Base-by-base conservation (phyloP, 2,113 vertebrate species). In the Entosphenus tridentatus region DNA sequence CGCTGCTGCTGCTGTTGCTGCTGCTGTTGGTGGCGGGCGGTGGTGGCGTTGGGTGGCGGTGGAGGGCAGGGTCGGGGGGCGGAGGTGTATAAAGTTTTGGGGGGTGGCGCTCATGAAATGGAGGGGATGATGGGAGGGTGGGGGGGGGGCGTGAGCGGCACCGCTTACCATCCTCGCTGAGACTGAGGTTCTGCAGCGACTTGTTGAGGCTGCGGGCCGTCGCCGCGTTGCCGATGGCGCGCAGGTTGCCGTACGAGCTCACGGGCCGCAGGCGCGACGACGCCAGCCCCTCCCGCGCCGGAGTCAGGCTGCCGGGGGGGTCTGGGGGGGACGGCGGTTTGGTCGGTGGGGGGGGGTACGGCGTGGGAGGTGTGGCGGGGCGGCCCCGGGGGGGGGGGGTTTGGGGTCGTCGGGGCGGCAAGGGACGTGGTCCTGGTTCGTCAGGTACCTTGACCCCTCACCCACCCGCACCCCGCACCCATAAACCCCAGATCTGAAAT, bases 211-310 rank as follows among this genome's bases (percentile, higher is more conserved):
- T 95, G 70, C 93, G 80, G 2, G 84, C 85, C 0, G 85, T 87
- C 75, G 87, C 86, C 1, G 86, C 89, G 21, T 65, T 65, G 62
- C n/a, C 62, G 21, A 65, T 65, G 0, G 89, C 84, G 2, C 93
- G 84, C 74, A 98, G 95, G 79, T 98, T 98, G n/a, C 92, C 90
- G 3, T 96, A 96, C 72, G 92, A 96, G 81, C 93, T 98, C 75
- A 96, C 92, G 0, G 92, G 83, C n/a, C 93, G 82, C 65, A 98
- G 81, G 2, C 88, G 81, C 0, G 91, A 91, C 4, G 89, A 84
- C 70, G 87, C 88, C 0, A 91, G 89, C 68, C 86, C 82, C 56
- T 98, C 93, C 57, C 87, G 81, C 73, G 88, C 83, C 0, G 89
- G 91, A 1, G 89, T 92, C 80, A 91, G 72, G 71, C 83, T 96